Conservation (phyloP, 1,140 invertebrate genomes). For the Drosophila prosaltans region DNA sequence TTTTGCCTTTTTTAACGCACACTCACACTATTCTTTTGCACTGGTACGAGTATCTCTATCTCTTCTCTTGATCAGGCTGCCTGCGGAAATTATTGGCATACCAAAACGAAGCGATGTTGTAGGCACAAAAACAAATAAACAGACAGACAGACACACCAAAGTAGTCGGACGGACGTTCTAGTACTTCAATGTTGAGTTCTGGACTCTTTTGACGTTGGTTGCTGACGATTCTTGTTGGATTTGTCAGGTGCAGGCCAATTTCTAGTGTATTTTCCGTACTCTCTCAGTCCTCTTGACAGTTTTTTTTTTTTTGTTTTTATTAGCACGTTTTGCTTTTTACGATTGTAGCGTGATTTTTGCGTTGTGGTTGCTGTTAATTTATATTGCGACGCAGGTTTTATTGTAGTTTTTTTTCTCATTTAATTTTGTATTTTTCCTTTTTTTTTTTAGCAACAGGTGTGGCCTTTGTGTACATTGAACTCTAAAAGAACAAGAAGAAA, state of each 20-base stretch:
- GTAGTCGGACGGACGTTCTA: not conserved
- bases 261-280: conserved; percentile 22
- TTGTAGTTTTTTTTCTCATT: conserved; percentile 58
- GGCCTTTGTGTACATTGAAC: conserved; percentile 70
- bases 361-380: conserved; percentile 53
- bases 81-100: conserved; percentile 47
- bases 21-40: conserved; percentile 20
- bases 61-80: conserved; percentile 25
- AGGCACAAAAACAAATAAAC: not conserved
- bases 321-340: conserved; percentile 75
- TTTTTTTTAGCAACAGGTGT: conserved; percentile 74
- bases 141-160: not conserved
- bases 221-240: not conserved
- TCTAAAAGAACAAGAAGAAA: conserved; percentile 9
- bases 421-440: conserved; percentile 17
- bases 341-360: conserved; percentile 75
- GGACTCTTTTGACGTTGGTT: not conserved
- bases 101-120: conserved; percentile 20
- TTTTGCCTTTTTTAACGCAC: conserved; percentile 40
- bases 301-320: conserved; percentile 65
- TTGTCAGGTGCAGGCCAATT: conserved; percentile 16
- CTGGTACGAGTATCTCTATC: conserved; percentile 24
- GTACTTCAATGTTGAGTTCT: not conserved
- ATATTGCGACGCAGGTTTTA: conserved; percentile 70
- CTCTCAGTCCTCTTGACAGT: conserved; percentile 20